Conservation (phyloP, 2,797 vertebrate genomes). For the Sebastes vulpes region DNA sequence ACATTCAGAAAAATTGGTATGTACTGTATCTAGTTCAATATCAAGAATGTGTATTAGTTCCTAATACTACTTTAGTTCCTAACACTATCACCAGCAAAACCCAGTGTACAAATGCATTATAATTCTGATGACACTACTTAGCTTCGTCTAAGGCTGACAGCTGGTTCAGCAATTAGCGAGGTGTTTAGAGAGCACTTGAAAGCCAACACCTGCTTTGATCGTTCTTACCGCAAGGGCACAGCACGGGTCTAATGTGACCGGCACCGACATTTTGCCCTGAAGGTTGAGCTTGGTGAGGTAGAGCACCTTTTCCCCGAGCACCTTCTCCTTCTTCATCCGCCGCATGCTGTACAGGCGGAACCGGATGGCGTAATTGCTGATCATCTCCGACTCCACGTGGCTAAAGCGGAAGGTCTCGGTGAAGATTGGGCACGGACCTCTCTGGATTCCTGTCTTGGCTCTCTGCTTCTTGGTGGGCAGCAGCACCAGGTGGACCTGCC, state of each 20-base stretch:
- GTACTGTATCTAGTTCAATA: background rate
- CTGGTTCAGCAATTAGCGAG: conserved; percentile 5
- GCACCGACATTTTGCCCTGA: conserved; percentile 96
- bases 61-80: background rate
- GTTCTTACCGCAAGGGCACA: conserved; percentile 92
- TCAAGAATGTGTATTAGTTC: background rate
- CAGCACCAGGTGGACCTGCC: conserved; percentile 98
- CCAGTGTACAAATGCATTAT: background rate
- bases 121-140: background rate
- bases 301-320: conserved; percentile 97
- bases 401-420: conserved; percentile 96
- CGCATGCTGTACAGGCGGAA: conserved; percentile 95
- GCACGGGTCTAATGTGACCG: conserved; percentile 94
- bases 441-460: conserved; percentile 93
- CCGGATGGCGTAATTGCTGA: conserved; percentile 94
- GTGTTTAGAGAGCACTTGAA: background rate
- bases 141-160: background rate
- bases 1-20: conserved; percentile 12
- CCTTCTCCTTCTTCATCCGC: conserved; percentile 96
- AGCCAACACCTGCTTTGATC: conserved; percentile 38
- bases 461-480: conserved; percentile 97
- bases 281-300: conserved; percentile 98
- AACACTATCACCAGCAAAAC: background rate
- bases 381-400: conserved; percentile 96
- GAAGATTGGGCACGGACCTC: conserved; percentile 94